These are phyloP conservation scores for Trypoxylus dichotomus DNA, from an alignment of 1,140 invertebrate species.

Conservation along the genomic window DNA sequence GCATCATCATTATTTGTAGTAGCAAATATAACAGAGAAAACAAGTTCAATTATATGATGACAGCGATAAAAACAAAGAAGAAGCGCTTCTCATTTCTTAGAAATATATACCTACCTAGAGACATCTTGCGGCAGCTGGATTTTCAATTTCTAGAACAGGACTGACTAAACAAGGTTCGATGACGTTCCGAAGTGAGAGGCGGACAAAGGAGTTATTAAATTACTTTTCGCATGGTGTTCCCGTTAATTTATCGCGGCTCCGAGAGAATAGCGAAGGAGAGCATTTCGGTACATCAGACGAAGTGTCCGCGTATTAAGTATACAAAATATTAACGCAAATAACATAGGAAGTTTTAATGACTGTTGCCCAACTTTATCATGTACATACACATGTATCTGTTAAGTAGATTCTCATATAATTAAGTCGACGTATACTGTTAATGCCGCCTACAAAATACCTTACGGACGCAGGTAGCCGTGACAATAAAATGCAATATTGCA, in stretches of 20 bases:
- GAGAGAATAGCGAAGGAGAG: neutral
- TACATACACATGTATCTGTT: no score
- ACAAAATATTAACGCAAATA: neutral
- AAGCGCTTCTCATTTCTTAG: constrained; percentile 25
- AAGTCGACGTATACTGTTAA: no score
- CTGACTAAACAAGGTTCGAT: neutral
- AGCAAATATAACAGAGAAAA: neutral
- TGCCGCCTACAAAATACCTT: no score
- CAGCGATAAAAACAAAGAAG: constrained; percentile 27
- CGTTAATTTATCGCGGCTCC: constrained; percentile 19
- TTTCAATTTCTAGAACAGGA: neutral
- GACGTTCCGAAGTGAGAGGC: neutral
- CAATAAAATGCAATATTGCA: no score
- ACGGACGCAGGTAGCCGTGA: no score
- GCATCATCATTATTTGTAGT: neutral
- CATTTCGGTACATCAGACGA: neutral
- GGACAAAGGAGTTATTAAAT: constrained; percentile 28
- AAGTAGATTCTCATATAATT: no score
- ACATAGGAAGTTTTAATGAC: no score
- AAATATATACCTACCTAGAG: neutral
- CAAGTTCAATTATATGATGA: constrained; percentile 32
- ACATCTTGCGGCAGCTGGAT: constrained; percentile 1
- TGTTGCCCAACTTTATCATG: no score
- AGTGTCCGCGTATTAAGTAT: neutral
- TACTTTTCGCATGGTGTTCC: constrained; percentile 26